Base-by-base conservation (phyloP, 37 sponge, comb jelly and placozoan species). In the Petrosia ficiformis region DNA sequence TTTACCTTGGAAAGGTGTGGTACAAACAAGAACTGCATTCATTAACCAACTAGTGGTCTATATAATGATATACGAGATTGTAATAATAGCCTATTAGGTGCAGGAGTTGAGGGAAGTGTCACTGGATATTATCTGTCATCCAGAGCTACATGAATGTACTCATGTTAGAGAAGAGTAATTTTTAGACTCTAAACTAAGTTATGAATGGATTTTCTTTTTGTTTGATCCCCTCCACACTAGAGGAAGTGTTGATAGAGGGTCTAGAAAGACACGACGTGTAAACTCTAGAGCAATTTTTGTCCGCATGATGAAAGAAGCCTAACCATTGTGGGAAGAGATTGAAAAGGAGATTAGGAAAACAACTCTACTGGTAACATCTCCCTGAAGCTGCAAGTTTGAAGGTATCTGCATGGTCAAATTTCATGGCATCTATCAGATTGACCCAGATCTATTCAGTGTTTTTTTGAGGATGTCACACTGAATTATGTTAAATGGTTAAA, bases 191-290 rank as follows among this genome's bases (percentile, higher is more conserved):
- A 64, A 10, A 31, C n/a, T 14, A 10, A 64, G 65, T n/a, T 30
- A 35, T 31, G 8, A 5, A 4, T 59, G 25, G 25, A 66, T 42
- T 72, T 16, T 44, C n/a, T 8, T 70, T 24, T 66, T 92, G 93
- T 95, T 95, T 60, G 59, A 79, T 56, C 70, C 72, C 8, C 44
- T 41, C 31, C 96, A 95, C 75, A 95, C 74, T 39, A 74, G 92
- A 21, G 96, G 96, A 40, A 95, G 96, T 39, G 92, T 93, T 30
- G 87, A 92, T 77, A 93, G 96, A 42, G 73, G 73, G 6, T 82
- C 86, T 35, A 64, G 96, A 1, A 86, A 89, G 61, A 95, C 81
- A 38, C 39, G 96, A 31, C 77, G 39, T 29, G 86, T 68, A 48
- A 89, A 92, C 70, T 26, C 33, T 39, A 33, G 78, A 58, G 32